A percentile compares a stretch with the other conserved stretches of the same genome.
These are phyloP conservation scores for Myotis planiceps DNA, from an alignment of 2,797 vertebrate species.

Conservation along the genomic window DNA sequence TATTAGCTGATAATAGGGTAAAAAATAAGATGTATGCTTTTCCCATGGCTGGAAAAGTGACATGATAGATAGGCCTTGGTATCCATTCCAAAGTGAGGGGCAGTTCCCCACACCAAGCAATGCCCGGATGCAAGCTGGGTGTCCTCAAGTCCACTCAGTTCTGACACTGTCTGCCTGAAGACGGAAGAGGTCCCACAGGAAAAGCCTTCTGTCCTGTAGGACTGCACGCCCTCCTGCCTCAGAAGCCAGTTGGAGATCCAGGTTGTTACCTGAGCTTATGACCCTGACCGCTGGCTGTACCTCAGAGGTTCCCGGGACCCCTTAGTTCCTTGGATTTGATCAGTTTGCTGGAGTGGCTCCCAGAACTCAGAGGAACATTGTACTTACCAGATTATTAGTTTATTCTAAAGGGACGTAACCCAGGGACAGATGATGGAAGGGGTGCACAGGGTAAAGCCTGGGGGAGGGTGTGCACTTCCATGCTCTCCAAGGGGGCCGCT, in stretches of 20 bases:
- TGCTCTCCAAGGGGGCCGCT: not conserved
- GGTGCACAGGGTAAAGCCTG: not conserved
- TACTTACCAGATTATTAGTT: not conserved
- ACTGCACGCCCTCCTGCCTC: accelerated
- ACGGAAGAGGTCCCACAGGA: too few relatives aligned
- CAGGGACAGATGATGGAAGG: not conserved
- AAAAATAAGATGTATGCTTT: not conserved
- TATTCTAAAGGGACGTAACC: not conserved
- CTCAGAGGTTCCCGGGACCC: not conserved
- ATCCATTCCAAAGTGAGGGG: not conserved
- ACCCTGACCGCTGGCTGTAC: not conserved
- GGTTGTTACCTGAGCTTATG: not conserved
- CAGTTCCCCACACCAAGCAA: not conserved
- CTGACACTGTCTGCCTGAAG: not conserved
- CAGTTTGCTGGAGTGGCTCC: not conserved
- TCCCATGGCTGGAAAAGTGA: not conserved
- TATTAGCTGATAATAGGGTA: not conserved
- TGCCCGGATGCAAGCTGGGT: not conserved
- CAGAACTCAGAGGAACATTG: not conserved
- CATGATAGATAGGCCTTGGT: not conserved
- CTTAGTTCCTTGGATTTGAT: not conserved
- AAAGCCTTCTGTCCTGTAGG: not conserved
- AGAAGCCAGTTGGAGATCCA: not conserved
- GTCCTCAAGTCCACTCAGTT: not conserved
- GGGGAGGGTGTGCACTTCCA: too few relatives aligned